Conservation (phyloP, 1,140 invertebrate species). For the Trypoxylus dichotomus region DNA sequence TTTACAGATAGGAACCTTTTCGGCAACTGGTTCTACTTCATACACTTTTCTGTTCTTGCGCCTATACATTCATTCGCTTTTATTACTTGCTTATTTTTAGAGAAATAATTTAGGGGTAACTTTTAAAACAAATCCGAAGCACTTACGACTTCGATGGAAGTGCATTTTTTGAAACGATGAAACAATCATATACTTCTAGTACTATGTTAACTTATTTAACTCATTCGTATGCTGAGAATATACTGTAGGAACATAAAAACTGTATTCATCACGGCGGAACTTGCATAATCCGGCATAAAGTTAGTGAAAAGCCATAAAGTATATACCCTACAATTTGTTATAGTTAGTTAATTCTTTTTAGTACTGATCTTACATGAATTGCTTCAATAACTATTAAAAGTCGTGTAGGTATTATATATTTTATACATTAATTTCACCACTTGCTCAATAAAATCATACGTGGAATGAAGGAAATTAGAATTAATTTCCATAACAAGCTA, state of each 20-base stretch:
- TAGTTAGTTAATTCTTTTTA: not conserved
- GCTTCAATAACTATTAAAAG: not conserved
- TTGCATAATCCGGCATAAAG: not conserved
- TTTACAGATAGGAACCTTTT: conserved; percentile 22
- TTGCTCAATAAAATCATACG: not conserved
- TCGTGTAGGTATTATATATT: not conserved
- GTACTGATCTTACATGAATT: not conserved
- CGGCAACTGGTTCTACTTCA: not conserved
- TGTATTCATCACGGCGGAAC: not conserved
- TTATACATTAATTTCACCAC: not conserved
- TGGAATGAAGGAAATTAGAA: not conserved
- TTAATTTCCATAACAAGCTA: not conserved
- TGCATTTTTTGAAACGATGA: not conserved
- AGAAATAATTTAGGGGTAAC: conserved; percentile 1
- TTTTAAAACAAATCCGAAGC: not conserved
- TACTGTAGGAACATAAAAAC: not conserved
- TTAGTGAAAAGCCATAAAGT: not conserved
- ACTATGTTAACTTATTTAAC: no score
- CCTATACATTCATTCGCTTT: conserved; percentile 8
- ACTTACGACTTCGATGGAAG: not conserved
- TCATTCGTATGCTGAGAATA: not conserved
- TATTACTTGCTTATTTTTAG: conserved; percentile 22
- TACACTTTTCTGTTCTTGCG: not conserved
- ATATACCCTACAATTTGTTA: not conserved
- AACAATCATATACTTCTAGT: no score